These are phyloP conservation scores for Smittia sp. DNA, from an alignment of 2,888 invertebrate genomes.

Conservation along the genomic window DNA sequence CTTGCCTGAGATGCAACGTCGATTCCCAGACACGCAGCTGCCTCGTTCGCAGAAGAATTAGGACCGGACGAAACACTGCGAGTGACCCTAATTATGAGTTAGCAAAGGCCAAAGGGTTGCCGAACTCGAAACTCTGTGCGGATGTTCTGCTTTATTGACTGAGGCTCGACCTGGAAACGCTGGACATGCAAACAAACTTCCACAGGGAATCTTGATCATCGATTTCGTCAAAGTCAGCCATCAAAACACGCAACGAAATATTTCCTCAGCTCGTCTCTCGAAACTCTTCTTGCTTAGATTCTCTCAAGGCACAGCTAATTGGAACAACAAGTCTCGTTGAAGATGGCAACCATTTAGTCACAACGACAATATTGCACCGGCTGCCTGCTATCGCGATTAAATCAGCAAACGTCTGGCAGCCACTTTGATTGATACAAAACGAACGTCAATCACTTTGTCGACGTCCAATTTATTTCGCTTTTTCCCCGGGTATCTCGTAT, in stretches of 20 bases:
- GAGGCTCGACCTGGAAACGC: too few species aligned
- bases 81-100: too few species aligned
- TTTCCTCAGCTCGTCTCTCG: background rate
- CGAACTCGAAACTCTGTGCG: too few species aligned
- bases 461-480: slow-evolving; percentile 35
- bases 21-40: too few species aligned
- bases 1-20: background rate
- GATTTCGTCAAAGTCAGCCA: too few species aligned
- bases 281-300: background rate
- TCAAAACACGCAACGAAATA: too few species aligned
- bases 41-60: too few species aligned
- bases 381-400: slow-evolving; percentile 15
- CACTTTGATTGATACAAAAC: slow-evolving; percentile 35
- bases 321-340: slow-evolving; percentile 18
- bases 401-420: slow-evolving; percentile 2
- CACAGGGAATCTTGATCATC: too few species aligned
- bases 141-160: too few species aligned
- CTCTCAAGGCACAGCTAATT: slow-evolving; percentile 9
- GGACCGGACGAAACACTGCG: too few species aligned
- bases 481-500: background rate
- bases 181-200: too few species aligned
- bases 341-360: slow-evolving; percentile 18
- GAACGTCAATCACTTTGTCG: slow-evolving; percentile 34
- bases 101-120: too few species aligned
- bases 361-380: slow-evolving; percentile 21